Evolutionary conservation across 2,113 vertebrate species (phyloP).

Genomic region (Forbesichthys agassizii): DNA sequence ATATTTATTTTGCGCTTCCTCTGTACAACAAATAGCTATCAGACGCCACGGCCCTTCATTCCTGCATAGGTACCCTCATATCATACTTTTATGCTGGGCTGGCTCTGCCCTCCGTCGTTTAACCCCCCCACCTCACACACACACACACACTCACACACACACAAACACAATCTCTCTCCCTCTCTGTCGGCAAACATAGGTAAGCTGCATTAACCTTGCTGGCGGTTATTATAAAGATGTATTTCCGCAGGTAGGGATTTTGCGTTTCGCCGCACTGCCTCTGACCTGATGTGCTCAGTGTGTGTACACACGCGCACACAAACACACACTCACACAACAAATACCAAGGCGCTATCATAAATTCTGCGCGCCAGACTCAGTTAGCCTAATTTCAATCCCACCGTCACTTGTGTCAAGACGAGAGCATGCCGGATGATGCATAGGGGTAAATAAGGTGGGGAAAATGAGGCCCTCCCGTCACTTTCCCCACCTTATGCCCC

Average conservation of each 20-base stretch:
- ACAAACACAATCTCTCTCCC: conserved; percentile 81
- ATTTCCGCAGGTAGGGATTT: conserved; percentile 87
- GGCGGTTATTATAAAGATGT: conserved; percentile 98
- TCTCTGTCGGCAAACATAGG: conserved; percentile 92
- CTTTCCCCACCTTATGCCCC: conserved; percentile 90
- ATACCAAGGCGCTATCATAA: conserved; percentile 76
- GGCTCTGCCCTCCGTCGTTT: conserved; percentile 43
- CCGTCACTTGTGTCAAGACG: conserved; percentile 87
- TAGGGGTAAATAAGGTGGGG: conserved; percentile 98
- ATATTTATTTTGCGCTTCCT: conserved; percentile 76
- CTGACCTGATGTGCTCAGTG: conserved; percentile 37
- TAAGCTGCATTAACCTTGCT: conserved; percentile 98
- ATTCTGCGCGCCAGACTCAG: conserved; percentile 90
- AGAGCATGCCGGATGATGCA: conserved; percentile 92
- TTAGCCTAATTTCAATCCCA: conserved; percentile 85
- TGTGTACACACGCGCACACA: conserved; percentile 8
- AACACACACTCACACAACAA: neutral
- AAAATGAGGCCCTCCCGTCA: conserved; percentile 97
- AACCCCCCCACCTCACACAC: conserved; percentile 13
- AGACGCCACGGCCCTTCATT: conserved; percentile 86
- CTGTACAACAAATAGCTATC: conserved; percentile 96
- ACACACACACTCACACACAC: conserved; percentile 81
- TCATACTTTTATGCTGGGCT: conserved; percentile 64
- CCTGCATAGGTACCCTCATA: conserved; percentile 89
- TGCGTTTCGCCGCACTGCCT: conserved; percentile 66